Base-by-base conservation (phyloP, 2,113 vertebrate genomes). In the Chaenocephalus aceratus region DNA sequence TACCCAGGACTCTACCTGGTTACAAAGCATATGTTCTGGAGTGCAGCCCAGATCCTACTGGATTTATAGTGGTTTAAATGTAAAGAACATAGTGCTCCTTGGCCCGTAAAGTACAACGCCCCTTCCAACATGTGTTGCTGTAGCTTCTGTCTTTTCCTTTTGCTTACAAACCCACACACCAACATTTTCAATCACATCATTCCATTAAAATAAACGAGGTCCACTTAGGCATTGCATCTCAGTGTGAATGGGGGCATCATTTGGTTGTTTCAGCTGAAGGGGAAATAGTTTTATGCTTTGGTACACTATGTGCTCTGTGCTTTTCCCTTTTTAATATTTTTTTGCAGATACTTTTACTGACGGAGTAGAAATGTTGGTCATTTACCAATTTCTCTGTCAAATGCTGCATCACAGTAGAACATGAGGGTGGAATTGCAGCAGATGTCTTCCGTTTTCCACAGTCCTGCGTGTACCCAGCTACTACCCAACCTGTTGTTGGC, bases 41-140 rank as follows among this genome's bases (percentile, higher is more conserved):
- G 58, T 11, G 21, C 1, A 53, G 76, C 76, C 88, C 67, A 52
- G 52, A 72, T 78, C 58, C 70, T 66, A 67, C 66, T 85, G 75
- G 72, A 76, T 75, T 71, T 67, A 58, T 80, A 88, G 79, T 86
- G 88, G 69, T 80, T 89, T 80, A 87, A 88, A 75, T 84, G 91
- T 82, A 82, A 88, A 88, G 74, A 88, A 84, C 57, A 5, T 26
- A 41, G 46, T 64, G 75, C 26, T 75, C 44, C 49, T 80, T 77
- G 49, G 57, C 72, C 51, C 44, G 78, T 72, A 84, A 86, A 83
- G 77, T 64, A 72, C 71, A 80, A 84, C 23, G 15, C 61, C 12
- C 54, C 44, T 58, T 77, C 64, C 65, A 48, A 34, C 74, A 75
- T 34, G 62, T 65, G 72, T 62, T 26, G 21, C 54, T 51, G 16